Evolutionary conservation across 2,113 vertebrate genomes (phyloP).

Genomic region (Albula glossodonta): DNA sequence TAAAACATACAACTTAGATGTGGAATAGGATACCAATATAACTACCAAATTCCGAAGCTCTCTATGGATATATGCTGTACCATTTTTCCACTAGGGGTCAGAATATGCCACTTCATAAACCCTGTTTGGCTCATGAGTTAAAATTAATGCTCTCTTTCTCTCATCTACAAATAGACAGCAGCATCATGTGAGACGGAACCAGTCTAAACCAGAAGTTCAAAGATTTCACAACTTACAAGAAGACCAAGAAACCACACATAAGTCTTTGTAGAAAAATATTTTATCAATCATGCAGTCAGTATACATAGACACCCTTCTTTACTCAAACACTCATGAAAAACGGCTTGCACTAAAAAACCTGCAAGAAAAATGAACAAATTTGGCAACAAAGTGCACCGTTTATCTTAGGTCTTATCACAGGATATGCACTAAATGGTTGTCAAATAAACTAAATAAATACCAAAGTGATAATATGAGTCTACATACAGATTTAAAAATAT

Average conservation of each 20-base stretch:
- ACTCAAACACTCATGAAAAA: constrained; percentile 44
- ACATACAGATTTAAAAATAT: constrained; percentile 45
- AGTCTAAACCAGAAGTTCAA: constrained; percentile 24
- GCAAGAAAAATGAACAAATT: background rate
- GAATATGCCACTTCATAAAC: background rate
- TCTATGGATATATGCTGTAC: background rate
- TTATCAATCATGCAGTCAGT: constrained; percentile 69
- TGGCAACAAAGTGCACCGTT: constrained; percentile 36
- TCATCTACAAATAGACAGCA: background rate
- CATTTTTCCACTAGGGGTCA: constrained; percentile 19
- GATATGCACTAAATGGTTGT: constrained; percentile 59
- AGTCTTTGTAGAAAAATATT: constrained; percentile 65
- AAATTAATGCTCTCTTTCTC: background rate
- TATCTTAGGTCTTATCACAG: constrained; percentile 45
- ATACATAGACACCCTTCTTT: constrained; percentile 39
- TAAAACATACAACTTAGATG: background rate
- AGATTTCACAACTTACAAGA: constrained; percentile 24
- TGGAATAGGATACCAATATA: background rate
- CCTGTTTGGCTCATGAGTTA: background rate
- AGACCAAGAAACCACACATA: constrained; percentile 26
- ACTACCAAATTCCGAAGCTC: background rate
- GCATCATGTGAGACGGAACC: constrained; percentile 2
- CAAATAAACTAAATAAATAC: constrained; percentile 69
- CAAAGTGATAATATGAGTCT: constrained; percentile 38
- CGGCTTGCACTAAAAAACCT: constrained; percentile 39